A percentile compares a stretch with the other conserved stretches of the same genome.
Conservation (phyloP, 2,888 invertebrate species). For the Brachylomia viminalis region DNA sequence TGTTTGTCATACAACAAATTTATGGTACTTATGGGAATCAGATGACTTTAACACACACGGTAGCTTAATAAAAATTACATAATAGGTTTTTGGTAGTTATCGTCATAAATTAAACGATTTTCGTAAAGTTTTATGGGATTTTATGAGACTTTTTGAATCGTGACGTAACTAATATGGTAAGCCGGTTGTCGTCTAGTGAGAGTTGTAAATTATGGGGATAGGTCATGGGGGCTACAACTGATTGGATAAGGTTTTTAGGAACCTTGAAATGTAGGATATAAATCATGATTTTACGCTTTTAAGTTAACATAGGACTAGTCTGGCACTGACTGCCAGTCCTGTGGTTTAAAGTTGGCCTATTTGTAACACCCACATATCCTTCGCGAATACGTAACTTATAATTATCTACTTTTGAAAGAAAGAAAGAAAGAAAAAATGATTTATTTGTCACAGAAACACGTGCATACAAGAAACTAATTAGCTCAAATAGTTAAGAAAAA, state of each 20-base stretch:
- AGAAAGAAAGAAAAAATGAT: no score
- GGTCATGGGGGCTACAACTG: conserved; percentile 43
- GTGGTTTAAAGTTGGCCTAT: not conserved
- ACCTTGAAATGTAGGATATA: not conserved
- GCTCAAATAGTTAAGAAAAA: no score
- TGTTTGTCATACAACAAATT: conserved; percentile 80
- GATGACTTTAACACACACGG: conserved; percentile 60
- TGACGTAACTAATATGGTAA: conserved; percentile 49
- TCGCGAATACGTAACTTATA: not conserved
- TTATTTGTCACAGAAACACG: no score
- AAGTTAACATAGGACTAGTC: no score
- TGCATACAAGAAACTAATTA: no score
- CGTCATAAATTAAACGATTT: conserved; percentile 65
- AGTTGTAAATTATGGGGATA: conserved; percentile 51
- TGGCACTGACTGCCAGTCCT: not conserved
- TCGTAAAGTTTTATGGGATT: conserved; percentile 51
- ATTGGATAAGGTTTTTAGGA: conserved; percentile 9
- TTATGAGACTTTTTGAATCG: conserved; percentile 39
- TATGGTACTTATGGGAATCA: conserved; percentile 69
- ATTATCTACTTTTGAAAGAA: not conserved
- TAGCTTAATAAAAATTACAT: conserved; percentile 58
- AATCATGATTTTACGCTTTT: not conserved
- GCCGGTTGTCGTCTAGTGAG: conserved; percentile 40
- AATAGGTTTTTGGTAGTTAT: conserved; percentile 57
- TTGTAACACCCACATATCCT: not conserved